Conservation (phyloP, 2,888 invertebrate genomes). For the Eilema sororculum region DNA sequence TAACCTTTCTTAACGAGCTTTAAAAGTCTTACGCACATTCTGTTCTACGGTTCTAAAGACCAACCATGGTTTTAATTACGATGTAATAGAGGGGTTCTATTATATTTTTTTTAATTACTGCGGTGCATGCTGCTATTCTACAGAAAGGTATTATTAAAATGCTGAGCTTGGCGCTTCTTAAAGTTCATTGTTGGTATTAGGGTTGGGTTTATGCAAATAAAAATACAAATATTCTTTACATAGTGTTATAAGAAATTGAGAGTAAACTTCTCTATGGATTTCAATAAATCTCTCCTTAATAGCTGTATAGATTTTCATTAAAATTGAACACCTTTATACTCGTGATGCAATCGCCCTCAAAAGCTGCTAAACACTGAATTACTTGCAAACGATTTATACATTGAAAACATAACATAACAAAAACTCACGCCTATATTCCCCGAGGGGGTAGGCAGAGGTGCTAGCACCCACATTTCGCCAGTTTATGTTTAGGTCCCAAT, state of each 20-base stretch:
- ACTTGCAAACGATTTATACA: too few species aligned
- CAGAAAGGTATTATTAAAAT: slow-evolving; percentile 7
- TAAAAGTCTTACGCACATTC: slow-evolving; percentile 52
- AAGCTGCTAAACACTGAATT: too few species aligned
- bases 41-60: slow-evolving; percentile 55
- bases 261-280: too few species aligned
- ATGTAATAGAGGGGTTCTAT: slow-evolving; percentile 55
- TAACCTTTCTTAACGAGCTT: neutral
- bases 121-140: slow-evolving; percentile 10
- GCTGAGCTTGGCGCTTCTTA: slow-evolving; percentile 1
- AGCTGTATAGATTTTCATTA: too few species aligned
- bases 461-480: too few species aligned
- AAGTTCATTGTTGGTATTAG: neutral
- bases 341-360: too few species aligned
- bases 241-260: neutral
- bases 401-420: too few species aligned
- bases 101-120: slow-evolving; percentile 47
- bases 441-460: too few species aligned
- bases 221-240: slow-evolving; percentile 8
- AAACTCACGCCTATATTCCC: too few species aligned
- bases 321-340: too few species aligned
- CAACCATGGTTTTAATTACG: slow-evolving; percentile 67
- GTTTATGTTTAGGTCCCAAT: too few species aligned
- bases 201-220: neutral
- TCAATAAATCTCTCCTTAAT: too few species aligned